Evolutionary conservation across 92 coral and sea anemone genomes (phyloP).

Genomic region (Zoanthus sociatus): DNA sequence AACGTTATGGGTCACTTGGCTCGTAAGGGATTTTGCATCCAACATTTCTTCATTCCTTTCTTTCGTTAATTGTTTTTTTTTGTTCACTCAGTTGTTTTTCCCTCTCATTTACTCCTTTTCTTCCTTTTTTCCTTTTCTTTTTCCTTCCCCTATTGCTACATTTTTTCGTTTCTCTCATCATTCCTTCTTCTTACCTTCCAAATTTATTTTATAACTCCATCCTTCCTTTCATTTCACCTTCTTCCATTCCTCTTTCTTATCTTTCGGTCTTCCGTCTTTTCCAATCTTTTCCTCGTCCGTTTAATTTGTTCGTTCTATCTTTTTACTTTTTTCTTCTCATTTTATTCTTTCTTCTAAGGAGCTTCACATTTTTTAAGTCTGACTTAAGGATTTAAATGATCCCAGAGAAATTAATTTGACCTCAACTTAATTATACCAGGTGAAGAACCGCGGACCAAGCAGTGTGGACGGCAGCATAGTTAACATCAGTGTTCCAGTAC

Average conservation of each 20-base stretch:
- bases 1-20: too few relatives aligned
- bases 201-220: not conserved
- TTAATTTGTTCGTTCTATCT: not conserved
- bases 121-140: not conserved
- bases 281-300: not conserved
- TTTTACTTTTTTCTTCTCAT: not conserved
- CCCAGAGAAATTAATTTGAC: not conserved
- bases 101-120: not conserved
- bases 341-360: not conserved
- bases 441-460: slow-evolving; percentile 38
- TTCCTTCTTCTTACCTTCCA: not conserved
- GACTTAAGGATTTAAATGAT: too few relatives aligned
- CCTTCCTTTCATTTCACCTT: not conserved
- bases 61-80: too few relatives aligned
- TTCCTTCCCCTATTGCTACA: not conserved
- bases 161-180: not conserved
- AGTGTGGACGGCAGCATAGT: slow-evolving; percentile 30
- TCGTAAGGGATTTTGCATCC: too few relatives aligned
- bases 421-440: not conserved
- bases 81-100: too few relatives aligned
- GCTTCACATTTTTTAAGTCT: not conserved
- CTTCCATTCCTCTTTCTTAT: too few relatives aligned
- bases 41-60: too few relatives aligned
- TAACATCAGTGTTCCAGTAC: slow-evolving; percentile 13
- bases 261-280: too few relatives aligned